A percentile compares a stretch with the other conserved stretches of the same genome.
Conservation (phyloP, 2,888 invertebrate species). For the Dynastes grantii region DNA sequence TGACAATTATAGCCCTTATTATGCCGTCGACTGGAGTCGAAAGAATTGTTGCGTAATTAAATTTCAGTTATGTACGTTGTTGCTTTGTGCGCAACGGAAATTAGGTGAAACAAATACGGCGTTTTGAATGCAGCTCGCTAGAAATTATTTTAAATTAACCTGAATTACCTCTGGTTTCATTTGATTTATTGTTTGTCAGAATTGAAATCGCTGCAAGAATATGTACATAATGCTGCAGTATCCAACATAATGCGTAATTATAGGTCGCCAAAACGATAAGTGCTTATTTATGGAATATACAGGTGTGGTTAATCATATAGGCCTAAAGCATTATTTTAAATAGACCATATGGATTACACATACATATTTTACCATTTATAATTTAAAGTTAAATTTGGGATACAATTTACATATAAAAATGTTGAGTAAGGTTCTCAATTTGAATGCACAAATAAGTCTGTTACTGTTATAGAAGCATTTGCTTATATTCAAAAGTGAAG, state of each 20-base stretch:
- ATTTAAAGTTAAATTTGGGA: too few species aligned
- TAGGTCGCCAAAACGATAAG: not conserved
- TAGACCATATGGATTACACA: too few species aligned
- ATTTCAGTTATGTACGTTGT: constrained; percentile 13
- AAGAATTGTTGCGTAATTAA: constrained; percentile 31
- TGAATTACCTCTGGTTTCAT: not conserved
- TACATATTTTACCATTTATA: too few species aligned
- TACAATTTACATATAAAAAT: too few species aligned
- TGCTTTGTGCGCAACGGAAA: not conserved
- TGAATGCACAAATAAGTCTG: too few species aligned
- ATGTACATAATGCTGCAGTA: not conserved
- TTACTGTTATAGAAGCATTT: too few species aligned
- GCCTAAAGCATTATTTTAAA: too few species aligned
- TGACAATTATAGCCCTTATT: not conserved
- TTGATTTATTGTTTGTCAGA: constrained; percentile 15
- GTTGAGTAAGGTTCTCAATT: too few species aligned
- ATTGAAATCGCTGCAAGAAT: not conserved
- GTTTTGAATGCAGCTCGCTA: not conserved
- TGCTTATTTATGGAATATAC: not conserved
- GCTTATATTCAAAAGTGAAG: too few species aligned
- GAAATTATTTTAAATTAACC: constrained; percentile 29
- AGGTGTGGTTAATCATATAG: too few species aligned
- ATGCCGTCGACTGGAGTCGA: not conserved
- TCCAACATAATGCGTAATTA: not conserved
- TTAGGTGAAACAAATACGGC: constrained; percentile 1